Percentiles rank a stretch among this genome's conserved stretches.
phyloP scores from a whole-genome alignment of 1,140 invertebrate species.

The Drosophila insularis region DNA sequence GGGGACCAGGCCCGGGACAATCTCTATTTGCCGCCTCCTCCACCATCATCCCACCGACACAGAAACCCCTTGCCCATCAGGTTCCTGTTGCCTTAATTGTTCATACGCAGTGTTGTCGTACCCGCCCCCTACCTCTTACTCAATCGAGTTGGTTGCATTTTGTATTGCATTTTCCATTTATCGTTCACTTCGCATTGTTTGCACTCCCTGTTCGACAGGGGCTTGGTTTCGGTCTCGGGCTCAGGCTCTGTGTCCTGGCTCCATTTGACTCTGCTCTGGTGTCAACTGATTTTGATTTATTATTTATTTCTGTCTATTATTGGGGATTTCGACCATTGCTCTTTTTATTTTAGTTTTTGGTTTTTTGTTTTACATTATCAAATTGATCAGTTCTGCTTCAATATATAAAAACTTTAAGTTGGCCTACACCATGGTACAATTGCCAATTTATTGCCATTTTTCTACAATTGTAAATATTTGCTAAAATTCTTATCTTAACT shows the following conservation, averaged over 20 bases:
- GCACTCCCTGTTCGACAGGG: slow-evolving; percentile 5
- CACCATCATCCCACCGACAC: background rate
- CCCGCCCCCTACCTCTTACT: background rate
- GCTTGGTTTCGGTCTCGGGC: no score
- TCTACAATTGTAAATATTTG: no score
- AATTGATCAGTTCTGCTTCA: background rate
- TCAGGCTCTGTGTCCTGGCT: background rate
- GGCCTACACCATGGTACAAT: no score
- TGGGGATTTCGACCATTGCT: background rate
- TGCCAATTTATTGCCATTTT: no score
- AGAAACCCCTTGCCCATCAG: background rate
- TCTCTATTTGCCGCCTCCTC: slow-evolving; percentile 37
- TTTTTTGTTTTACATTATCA: slow-evolving; percentile 9
- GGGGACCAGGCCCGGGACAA: slow-evolving; percentile 50
- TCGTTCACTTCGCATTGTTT: slow-evolving; percentile 51
- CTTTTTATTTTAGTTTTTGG: background rate
- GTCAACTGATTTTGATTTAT: slow-evolving; percentile 11
- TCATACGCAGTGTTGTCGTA: slow-evolving; percentile 1
- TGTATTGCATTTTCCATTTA: slow-evolving; percentile 44
- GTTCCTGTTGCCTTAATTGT: slow-evolving; percentile 36
- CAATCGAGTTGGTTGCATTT: slow-evolving; percentile 17
- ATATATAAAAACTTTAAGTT: no score
- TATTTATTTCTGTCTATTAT: slow-evolving; percentile 12
- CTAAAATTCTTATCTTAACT: no score
- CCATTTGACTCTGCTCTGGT: slow-evolving; percentile 7